Evolutionary conservation across 2,888 invertebrate species (phyloP), one percentile per base, ranked within the genome.

Genomic region (Drosophila eohydei): DNA sequence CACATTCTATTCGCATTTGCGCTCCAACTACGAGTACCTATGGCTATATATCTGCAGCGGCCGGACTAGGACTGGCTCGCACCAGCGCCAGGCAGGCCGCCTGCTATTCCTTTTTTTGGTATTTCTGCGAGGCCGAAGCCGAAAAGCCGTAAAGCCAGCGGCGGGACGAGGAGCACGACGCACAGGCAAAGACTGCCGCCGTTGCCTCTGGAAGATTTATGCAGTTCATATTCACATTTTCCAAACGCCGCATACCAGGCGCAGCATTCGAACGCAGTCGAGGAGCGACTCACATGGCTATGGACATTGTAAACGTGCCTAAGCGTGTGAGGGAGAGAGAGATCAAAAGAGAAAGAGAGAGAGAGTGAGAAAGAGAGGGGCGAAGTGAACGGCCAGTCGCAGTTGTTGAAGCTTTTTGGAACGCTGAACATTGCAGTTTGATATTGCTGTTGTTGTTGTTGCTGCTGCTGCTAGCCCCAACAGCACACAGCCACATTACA

Each of bases 151-250:
- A 90, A 87, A 87, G 90, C 90, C 89, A 69, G 41, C 59, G 64
- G 60, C 50, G 44, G 61, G 56, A 34, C 46, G 73, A 38, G 44
- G 41, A 12, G 41, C 68, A 28, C 61, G 76, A 73, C 76, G 73
- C 80, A 84, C 70, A 69, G 82, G 68, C 75, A 89, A 89, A 89
- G 90, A 80, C 88, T 89, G 90, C 90, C 85, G 90, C 83, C 88
- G 89, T 85, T 80, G 88, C 80, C 85, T 84, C 89, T 83, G 77
- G 70, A 83, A 88, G 90, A 92, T 91, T 91, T 92, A 92, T 91
- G 90, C 81, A 91, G 91, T 91, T 91, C 91, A 91, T 91, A 91
- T 92, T 92, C 91, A 91, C 90, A 91, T 89, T 89, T 91, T 83
- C 88, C 84, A 84, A 88, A 89, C 80, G 85, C 88, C 83, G 82